phyloP scores from a whole-genome alignment of 2,797 vertebrate genomes.

The Pantherophis vulpinus region DNA sequence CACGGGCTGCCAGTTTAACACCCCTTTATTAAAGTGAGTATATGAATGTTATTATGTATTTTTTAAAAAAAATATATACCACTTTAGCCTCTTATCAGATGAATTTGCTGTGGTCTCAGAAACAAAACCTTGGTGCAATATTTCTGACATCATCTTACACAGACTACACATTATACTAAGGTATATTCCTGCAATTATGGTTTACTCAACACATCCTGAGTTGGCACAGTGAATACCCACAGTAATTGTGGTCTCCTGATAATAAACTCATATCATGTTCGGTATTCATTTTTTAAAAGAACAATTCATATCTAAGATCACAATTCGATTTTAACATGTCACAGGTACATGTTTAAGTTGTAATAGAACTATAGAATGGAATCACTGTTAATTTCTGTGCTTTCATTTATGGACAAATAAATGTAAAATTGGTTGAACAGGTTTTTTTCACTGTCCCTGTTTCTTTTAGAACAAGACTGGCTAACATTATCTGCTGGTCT shows the following conservation, averaged over 20 bases:
- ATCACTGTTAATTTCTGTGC: not conserved
- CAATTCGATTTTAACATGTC: not conserved
- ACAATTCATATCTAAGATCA: not conserved
- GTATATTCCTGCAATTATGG: not conserved
- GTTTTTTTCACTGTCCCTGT: slow-evolving; percentile 6
- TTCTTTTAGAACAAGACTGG: slow-evolving; percentile 5
- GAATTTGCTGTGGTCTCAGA: not conserved
- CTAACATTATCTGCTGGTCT: slow-evolving; percentile 33
- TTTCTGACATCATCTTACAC: not conserved
- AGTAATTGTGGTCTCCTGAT: not conserved
- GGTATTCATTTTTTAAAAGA: not conserved
- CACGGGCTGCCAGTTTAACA: too few species aligned
- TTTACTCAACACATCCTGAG: not conserved
- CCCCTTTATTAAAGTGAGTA: not conserved
- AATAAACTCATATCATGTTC: not conserved
- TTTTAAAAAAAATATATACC: not conserved
- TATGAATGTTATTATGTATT: not conserved
- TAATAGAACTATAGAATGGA: not conserved
- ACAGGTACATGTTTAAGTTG: not conserved
- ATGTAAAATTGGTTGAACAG: not conserved
- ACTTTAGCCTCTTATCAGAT: not conserved
- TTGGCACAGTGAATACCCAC: not conserved
- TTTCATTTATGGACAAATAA: not conserved
- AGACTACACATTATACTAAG: not conserved
- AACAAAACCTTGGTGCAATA: not conserved